Conservation (phyloP, 2,888 invertebrate species). For the Onchidella celtica region DNA sequence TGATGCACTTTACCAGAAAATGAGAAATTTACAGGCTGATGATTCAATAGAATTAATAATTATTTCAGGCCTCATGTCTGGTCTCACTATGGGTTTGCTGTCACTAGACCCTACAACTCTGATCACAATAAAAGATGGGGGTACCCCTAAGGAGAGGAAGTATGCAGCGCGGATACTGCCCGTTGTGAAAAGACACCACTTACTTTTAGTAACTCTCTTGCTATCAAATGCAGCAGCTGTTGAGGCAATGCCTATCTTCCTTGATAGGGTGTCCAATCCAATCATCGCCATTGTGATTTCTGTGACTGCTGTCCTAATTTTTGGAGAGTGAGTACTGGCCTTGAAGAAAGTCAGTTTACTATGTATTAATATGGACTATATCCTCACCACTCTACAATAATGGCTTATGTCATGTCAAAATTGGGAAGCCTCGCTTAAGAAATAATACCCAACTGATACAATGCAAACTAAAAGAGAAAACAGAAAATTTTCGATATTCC, state of each 20-base stretch:
- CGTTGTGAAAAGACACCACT: conserved; percentile 76
- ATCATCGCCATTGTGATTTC: conserved; percentile 77
- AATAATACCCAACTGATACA: too few species aligned
- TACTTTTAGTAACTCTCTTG: conserved; percentile 78
- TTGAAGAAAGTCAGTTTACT: too few species aligned
- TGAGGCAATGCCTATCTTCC: conserved; percentile 79
- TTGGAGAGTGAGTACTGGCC: conserved; percentile 80
- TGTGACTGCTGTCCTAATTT: conserved; percentile 78
- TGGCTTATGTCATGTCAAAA: too few species aligned
- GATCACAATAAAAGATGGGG: conserved; percentile 75
- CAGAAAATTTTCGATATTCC: too few species aligned
- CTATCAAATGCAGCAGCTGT: conserved; percentile 78
- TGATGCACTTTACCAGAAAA: too few species aligned
- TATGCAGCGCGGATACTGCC: conserved; percentile 77
- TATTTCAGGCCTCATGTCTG: conserved; percentile 78
- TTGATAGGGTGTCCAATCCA: conserved; percentile 77
- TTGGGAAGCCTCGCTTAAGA: too few species aligned
- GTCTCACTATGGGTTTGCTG: conserved; percentile 79
- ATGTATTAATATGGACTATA: too few species aligned
- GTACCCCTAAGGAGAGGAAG: conserved; percentile 69
- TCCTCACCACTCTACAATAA: too few species aligned
- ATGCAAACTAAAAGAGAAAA: too few species aligned
- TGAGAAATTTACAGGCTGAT: too few species aligned
- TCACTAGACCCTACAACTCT: conserved; percentile 77
- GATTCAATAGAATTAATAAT: too few species aligned